phyloP scores from a whole-genome alignment of 1,140 invertebrate species.

The Pteromalus puparum region DNA sequence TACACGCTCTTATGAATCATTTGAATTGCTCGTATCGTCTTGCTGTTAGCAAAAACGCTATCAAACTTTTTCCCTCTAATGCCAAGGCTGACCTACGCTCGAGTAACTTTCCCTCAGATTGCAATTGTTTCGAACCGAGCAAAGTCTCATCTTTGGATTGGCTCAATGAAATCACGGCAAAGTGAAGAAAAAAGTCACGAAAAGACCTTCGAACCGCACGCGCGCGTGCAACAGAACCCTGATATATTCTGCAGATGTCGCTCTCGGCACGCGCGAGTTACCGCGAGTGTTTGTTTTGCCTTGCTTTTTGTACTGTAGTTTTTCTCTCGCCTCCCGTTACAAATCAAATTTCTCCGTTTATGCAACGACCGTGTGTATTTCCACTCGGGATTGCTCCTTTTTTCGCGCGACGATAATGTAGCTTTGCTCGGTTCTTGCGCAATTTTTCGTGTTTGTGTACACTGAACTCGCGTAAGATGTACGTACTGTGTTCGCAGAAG shows the following conservation, averaged over 20 bases:
- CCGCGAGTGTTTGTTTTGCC: not conserved
- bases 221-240: no score
- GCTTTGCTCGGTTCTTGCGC: no score
- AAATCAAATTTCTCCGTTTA: conserved; percentile 5
- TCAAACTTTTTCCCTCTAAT: no score
- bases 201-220: not conserved
- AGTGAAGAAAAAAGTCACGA: not conserved
- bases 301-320: not conserved
- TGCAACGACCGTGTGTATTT: not conserved
- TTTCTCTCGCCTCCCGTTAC: not conserved
- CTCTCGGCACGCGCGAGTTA: not conserved
- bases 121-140: not conserved
- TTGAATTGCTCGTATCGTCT: no score
- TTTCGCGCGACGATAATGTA: not conserved
- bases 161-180: not conserved
- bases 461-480: no score
- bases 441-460: not conserved
- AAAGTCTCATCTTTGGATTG: not conserved
- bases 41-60: no score
- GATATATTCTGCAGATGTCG: not conserved
- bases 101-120: no score
- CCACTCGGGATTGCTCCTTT: not conserved
- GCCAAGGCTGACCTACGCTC: no score
- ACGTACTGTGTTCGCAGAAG: no score
- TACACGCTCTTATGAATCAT: no score